Evolutionary conservation across 1,140 invertebrate species (phyloP), one percentile per base, ranked within the genome.

Genomic region (Euura saliciscinereae): DNA sequence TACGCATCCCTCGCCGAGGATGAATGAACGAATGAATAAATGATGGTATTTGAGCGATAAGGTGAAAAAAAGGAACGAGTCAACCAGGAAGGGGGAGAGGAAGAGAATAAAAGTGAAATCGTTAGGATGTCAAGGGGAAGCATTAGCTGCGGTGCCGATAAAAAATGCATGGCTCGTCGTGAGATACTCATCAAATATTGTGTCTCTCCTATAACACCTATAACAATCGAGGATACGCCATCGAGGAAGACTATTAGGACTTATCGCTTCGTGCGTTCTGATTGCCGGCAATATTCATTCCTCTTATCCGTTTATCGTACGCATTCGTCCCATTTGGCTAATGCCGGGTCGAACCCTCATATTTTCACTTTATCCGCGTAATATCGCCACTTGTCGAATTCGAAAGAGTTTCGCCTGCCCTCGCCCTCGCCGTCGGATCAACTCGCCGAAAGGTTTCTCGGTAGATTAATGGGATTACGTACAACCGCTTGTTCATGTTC

Each of bases 171-270:
- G 13, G 8, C 51, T 59, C 51, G 13, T 59, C 3, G 51, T n/a
- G 6, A 59, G 51, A 59, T 59, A 59, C 51, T 59, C 4, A 59
- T 59, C 51, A 59, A 59, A 59, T 59, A 59, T 59, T 59, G 13
- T 59, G 51, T 6, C 13, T 3, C 51, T 59, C 13, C 51, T 59
- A 6, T 59, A 59, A 59, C 51, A n/a, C 51, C 51, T 59, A 51
- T 51, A 59, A 59, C 51, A 59, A 59, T 59, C 51, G 51, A 59
- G 51, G 51, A 59, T 59, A 59, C 51, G 51, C 51, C 51, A 6
- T 59, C 13, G 13, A 59, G 13, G 51, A 59, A n/a, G 6, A 8
- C 51, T 59, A 59, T 59, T n/a, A 59, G 51, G 51, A 59, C 51
- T 59, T n/a, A n/a, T 6, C 51, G 51, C 13, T 59, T 59, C 51